Conservation (phyloP, 2,113 vertebrate species). For the Tympanuchus pallidicinctus region DNA sequence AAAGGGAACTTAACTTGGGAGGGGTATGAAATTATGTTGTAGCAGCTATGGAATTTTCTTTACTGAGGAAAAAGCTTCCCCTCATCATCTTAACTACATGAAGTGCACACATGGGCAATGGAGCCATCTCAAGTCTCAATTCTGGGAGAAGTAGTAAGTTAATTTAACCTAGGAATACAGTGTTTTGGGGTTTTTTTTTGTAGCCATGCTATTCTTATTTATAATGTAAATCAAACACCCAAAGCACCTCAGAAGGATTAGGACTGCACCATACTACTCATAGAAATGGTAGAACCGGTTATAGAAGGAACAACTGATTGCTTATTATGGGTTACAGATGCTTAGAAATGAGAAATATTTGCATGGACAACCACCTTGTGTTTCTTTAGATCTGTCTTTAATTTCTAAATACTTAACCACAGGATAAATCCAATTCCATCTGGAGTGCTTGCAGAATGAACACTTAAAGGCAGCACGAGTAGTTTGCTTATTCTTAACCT, state of each 20-base stretch:
- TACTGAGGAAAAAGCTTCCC: not conserved
- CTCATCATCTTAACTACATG: not conserved
- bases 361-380: not conserved
- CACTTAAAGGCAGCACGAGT: not conserved
- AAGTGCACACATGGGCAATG: not conserved
- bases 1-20: not conserved
- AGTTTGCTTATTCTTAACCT: not conserved
- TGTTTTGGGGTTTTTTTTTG: not conserved
- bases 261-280: not conserved
- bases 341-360: not conserved
- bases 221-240: not conserved
- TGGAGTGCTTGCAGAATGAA: not conserved
- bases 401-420: not conserved
- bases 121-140: not conserved
- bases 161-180: not conserved
- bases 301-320: not conserved
- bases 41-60: not conserved
- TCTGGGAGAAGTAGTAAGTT: not conserved
- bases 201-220: not conserved
- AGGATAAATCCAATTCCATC: not conserved
- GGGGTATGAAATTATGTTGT: not conserved
- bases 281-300: not conserved
- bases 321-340: not conserved
- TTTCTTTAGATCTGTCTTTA: not conserved
- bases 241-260: not conserved